Base-by-base conservation (phyloP, 2,113 vertebrate genomes). In the Platanista minor region DNA sequence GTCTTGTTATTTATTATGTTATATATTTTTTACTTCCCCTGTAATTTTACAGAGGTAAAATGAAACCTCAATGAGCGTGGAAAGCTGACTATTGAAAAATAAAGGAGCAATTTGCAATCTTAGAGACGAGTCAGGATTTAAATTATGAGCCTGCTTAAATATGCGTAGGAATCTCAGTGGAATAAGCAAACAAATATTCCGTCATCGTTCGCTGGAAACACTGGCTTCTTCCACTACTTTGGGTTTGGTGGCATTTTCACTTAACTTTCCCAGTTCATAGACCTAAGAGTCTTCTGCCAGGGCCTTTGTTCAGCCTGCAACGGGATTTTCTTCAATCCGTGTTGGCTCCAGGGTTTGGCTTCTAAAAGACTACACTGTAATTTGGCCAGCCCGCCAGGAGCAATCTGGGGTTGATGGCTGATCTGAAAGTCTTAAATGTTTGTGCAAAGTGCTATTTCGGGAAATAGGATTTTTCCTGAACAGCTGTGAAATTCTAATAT, bases 391-490 rank as follows among this genome's bases (percentile, higher is more conserved):
- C 29, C 41, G 54, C 15, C 27, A 62, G 69, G 64, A 95, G 59
- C 81, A 89, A 29, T 69, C 75, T 92, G 67, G 74, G 80, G 90
- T 87, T 95, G 90, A 84, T 92, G 93, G 95, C 66, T 39, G 23
- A 95, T 85, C 91, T 90, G 78, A 52, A 95, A 78, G 94, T 90
- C 82, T 90, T 90, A 59, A 97, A 90, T 97, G 97, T 98, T 97
- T 97, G 69, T 95, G 75, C 20, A 75, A 96, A 86, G 64, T 43
- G 90, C 92, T 97, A 97, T 97, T 98, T 97, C 95, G 90, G 93
- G 96, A 97, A 96, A 94, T 81, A 90, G 80, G 86, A 92, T 96
- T 97, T 43, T 98, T 98, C 91, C 96, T 95, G 96, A 97, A 96
- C 95, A 97, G 96, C 93, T 98, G 96, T 95, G 84, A 93, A 96